Evolutionary conservation across 2,888 invertebrate genomes (phyloP).

Genomic region (Coremacera marginata): DNA sequence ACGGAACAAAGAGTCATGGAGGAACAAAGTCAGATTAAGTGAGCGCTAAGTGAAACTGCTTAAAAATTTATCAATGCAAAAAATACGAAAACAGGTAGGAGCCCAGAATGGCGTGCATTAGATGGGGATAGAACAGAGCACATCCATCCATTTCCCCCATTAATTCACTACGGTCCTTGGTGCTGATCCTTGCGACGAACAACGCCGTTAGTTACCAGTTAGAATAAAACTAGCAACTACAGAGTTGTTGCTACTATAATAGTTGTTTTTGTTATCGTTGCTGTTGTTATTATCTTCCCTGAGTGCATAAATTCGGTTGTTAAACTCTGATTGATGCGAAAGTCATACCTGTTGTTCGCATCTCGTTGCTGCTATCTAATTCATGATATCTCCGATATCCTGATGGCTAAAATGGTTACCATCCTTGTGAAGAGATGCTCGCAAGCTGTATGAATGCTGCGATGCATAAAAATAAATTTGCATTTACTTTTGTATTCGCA

Average conservation of each 20-base stretch:
- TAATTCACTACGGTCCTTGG: neutral
- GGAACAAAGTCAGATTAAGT: constrained; percentile 18
- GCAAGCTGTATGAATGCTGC: neutral
- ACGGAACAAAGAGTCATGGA: neutral
- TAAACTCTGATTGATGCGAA: constrained; percentile 63
- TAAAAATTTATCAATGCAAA: constrained; percentile 29
- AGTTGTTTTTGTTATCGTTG: neutral
- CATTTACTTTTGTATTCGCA: constrained; percentile 12
- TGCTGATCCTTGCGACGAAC: neutral
- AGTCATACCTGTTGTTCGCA: neutral
- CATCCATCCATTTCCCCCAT: neutral
- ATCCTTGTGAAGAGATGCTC: neutral
- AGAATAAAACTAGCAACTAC: constrained; percentile 2
- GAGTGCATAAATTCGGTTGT: constrained; percentile 63
- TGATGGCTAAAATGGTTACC: neutral
- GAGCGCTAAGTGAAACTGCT: constrained; percentile 27
- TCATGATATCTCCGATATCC: neutral
- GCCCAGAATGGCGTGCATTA: neutral
- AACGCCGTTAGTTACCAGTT: neutral
- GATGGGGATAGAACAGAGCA: neutral
- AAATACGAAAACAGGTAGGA: constrained; percentile 9
- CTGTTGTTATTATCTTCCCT: constrained; percentile 1
- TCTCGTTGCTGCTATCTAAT: neutral
- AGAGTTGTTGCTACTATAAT: neutral
- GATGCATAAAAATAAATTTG: constrained; percentile 30